Evolutionary conservation across 92 coral and sea anemone genomes (phyloP).

Genomic region (Palythoa heliodiscus): DNA sequence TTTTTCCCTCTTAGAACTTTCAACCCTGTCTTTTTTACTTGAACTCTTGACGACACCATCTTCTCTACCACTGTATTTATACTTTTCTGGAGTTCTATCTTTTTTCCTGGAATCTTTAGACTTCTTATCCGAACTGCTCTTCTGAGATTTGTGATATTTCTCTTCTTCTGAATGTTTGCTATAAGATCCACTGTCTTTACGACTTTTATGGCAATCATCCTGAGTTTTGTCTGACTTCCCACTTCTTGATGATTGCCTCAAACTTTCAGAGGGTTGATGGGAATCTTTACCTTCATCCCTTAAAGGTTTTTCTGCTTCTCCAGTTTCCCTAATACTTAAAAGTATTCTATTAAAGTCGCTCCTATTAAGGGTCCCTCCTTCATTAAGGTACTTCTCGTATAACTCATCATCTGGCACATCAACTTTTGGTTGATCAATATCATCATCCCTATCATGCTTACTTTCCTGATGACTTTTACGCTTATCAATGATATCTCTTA

Average conservation of each 20-base stretch:
- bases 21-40: background rate
- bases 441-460: conserved; percentile 18
- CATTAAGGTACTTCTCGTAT: conserved; percentile 12
- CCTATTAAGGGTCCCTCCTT: conserved; percentile 29
- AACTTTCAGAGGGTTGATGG: background rate
- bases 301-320: conserved; percentile 37
- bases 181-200: conserved; percentile 9
- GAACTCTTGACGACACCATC: background rate
- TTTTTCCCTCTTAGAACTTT: background rate
- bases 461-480: conserved; percentile 42
- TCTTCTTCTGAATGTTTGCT: conserved; percentile 14
- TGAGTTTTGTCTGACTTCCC: background rate
- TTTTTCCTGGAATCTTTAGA: background rate
- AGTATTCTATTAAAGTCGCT: conserved; percentile 14
- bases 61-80: conserved; percentile 12
- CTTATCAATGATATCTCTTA: conserved; percentile 55
- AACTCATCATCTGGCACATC: conserved; percentile 58
- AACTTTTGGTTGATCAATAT: conserved; percentile 42
- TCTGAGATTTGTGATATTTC: conserved; percentile 9
- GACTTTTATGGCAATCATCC: conserved; percentile 14
- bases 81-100: conserved; percentile 6
- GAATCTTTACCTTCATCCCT: background rate
- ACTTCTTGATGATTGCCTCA: conserved; percentile 17
- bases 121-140: conserved; percentile 13
- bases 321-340: conserved; percentile 27